Conservation (phyloP, 2,113 vertebrate species). For the Perca flavescens region DNA sequence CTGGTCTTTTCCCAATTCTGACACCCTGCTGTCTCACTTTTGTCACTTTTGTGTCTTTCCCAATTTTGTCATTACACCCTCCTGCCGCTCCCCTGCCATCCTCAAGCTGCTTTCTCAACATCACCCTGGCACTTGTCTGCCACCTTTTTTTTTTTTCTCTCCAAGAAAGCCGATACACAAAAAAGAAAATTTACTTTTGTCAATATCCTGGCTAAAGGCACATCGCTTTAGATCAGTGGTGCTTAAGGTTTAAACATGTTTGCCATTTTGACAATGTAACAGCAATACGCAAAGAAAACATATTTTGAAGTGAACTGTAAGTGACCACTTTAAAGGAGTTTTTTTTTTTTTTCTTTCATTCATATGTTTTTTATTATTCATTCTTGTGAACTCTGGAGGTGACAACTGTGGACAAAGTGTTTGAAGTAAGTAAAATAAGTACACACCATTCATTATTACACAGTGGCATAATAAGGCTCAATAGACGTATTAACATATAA, state of each 20-base stretch:
- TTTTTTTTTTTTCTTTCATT: neutral
- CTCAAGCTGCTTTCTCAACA: conserved; percentile 25
- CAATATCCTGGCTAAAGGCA: neutral
- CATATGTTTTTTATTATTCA: neutral
- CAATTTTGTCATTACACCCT: conserved; percentile 51
- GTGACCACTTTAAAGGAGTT: neutral
- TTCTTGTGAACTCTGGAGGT: neutral
- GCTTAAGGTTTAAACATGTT: neutral
- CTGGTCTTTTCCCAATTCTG: conserved; percentile 8
- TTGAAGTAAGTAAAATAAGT: neutral
- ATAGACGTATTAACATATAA: neutral
- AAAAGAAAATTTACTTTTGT: neutral
- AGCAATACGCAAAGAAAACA: neutral
- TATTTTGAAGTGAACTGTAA: neutral
- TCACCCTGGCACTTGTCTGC: conserved; percentile 16
- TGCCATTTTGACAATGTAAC: neutral
- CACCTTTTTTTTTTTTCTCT: conserved; percentile 25
- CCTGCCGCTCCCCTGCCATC: conserved; percentile 39
- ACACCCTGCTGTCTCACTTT: conserved; percentile 26
- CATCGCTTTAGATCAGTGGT: neutral
- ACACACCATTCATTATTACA: no score
- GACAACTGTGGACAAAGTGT: neutral
- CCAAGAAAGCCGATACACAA: neutral
- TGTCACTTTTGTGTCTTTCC: conserved; percentile 45
- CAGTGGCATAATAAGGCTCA: neutral